These are phyloP conservation scores for Aurelia sp. DNA, from an alignment of 30 jellyfish, hydroid and myxozoan species.

Conservation along the genomic window DNA sequence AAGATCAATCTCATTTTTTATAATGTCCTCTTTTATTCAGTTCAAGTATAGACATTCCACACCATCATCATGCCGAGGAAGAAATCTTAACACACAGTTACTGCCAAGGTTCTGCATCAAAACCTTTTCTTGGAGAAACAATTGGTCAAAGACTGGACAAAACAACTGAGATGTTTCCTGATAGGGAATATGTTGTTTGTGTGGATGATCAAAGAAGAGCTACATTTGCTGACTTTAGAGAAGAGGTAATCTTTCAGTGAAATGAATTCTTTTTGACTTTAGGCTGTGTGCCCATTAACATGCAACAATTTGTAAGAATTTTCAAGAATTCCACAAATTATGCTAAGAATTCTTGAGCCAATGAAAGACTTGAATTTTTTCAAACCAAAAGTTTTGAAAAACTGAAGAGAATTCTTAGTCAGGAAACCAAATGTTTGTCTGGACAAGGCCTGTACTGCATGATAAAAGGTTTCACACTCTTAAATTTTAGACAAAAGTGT, in stretches of 20 bases:
- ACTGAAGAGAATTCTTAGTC: too few species aligned
- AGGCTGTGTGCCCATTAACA: too few species aligned
- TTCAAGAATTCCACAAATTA: too few species aligned
- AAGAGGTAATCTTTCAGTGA: constrained; percentile 56
- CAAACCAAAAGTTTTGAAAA: too few species aligned
- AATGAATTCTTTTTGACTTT: background rate
- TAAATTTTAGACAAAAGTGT: too few species aligned
- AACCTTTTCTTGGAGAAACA: constrained; percentile 82
- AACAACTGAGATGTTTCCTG: constrained; percentile 85
- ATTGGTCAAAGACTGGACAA: constrained; percentile 85
- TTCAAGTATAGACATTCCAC: constrained; percentile 55
- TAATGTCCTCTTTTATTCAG: background rate
- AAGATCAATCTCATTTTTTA: too few species aligned
- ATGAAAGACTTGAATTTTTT: too few species aligned
- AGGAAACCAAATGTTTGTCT: too few species aligned
- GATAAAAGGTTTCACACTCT: too few species aligned
- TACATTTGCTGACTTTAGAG: constrained; percentile 86
- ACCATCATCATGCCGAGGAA: constrained; percentile 58
- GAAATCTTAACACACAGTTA: constrained; percentile 75
- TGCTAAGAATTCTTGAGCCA: too few species aligned
- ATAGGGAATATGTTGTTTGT: constrained; percentile 86
- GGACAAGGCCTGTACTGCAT: too few species aligned
- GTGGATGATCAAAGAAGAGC: constrained; percentile 77
- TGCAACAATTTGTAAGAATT: too few species aligned
- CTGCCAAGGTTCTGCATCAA: constrained; percentile 72